Base-by-base conservation (phyloP, 2,113 vertebrate species). In the Xiphorhynchus elegans region DNA sequence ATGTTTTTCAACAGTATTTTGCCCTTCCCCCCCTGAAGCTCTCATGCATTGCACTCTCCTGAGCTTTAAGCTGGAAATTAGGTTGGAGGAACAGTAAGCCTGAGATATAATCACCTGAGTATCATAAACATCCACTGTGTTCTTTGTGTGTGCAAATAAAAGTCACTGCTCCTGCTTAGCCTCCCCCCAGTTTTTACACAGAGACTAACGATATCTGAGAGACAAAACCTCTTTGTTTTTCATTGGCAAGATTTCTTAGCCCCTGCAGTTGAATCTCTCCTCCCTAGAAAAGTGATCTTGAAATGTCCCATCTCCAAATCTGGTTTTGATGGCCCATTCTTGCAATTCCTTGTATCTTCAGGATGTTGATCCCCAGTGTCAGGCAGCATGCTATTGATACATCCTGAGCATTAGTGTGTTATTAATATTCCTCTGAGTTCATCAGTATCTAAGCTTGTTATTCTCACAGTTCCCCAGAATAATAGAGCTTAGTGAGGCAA, bases 361-460 rank as follows among this genome's bases (percentile, higher is more conserved):
- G 69, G 47, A 62, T 79, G 75, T 49, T 60, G 91, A 68, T 82
- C 68, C 72, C n/a, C 21, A n/a, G 31, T 93, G 60, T 91, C 77
- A 95, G 70, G 60, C 74, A 81, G 42, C 31, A 55, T 8, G 47
- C 42, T 96, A 89, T 91, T 90, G 95, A 97, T 97, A 93, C 63
- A 93, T 94, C 74, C 76, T 55, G 33, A 93, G 84, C 56, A 50
- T 53, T 95, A 94, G 95, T 96, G 82, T 91, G 92, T 96, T 97
- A 97, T 97, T 96, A 96, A 96, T 93, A 78, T 96, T 97, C 96
- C 88, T 93, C 76, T 89, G 94, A 97, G 95, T 97, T 96, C 95
- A 97, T 97, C 95, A 95, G 39, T 64, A 89, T 94, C 89, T 97
- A 91, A 95, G 80, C 79, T 97, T 96, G 90, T 91, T 97, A 96